Conservation (phyloP, 2,113 vertebrate genomes). For the Halcyon malimbica region DNA sequence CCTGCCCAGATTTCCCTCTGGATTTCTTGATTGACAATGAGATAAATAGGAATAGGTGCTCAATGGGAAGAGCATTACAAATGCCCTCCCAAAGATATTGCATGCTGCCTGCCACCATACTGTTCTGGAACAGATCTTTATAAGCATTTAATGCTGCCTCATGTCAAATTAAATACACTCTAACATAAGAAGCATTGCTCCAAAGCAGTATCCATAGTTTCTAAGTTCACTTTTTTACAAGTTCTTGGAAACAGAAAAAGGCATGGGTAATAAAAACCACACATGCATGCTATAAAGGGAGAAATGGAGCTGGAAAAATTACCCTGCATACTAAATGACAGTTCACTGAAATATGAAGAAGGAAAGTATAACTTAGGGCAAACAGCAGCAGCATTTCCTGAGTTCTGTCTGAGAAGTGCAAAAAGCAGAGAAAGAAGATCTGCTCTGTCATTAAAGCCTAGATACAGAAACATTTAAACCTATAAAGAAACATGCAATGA, state of each 20-base stretch:
- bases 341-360: neutral
- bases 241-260: neutral
- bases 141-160: neutral
- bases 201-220: neutral
- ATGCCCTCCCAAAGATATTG: neutral
- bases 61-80: neutral
- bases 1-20: neutral
- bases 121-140: neutral
- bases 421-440: neutral
- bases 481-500: neutral
- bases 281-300: neutral
- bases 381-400: neutral
- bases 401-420: neutral
- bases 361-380: neutral
- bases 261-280: neutral
- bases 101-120: neutral
- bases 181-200: neutral
- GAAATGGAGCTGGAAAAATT: neutral
- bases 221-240: neutral
- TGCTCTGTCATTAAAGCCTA: neutral
- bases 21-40: neutral
- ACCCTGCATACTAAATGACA: neutral
- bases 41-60: neutral
- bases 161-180: neutral
- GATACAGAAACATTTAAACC: neutral